Conservation (phyloP, 1,140 invertebrate genomes). For the Eubasilissa regina region DNA sequence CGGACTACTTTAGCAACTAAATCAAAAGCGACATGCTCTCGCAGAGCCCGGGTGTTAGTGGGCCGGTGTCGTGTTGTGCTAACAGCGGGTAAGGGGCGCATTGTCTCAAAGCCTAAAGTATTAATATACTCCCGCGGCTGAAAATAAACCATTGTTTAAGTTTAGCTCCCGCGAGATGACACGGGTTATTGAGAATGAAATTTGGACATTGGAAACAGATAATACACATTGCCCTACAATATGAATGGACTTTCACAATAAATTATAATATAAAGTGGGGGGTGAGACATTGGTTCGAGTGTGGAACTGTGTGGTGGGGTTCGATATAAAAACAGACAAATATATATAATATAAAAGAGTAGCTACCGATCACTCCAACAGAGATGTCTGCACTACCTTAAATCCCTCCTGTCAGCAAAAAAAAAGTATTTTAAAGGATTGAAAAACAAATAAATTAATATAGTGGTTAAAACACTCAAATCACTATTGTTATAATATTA, state of each 20-base stretch:
- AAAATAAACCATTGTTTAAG: background rate
- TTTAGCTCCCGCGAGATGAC: background rate
- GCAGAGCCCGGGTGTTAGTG: background rate
- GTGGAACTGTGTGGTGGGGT: background rate
- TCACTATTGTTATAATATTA: too few species aligned
- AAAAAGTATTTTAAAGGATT: conserved; percentile 38
- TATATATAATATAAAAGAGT: conserved; percentile 45
- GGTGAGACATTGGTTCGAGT: conserved; percentile 2
- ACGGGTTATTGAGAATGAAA: background rate
- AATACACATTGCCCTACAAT: background rate
- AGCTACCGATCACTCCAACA: conserved; percentile 58
- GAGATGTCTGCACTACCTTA: conserved; percentile 53
- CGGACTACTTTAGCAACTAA: conserved; percentile 12
- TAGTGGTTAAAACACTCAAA: too few species aligned
- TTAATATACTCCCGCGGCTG: background rate
- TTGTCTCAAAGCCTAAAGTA: background rate
- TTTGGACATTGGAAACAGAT: background rate
- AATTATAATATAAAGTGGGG: background rate
- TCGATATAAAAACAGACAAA: conserved; percentile 6
- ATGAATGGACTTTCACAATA: conserved; percentile 8
- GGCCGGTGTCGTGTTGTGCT: background rate
- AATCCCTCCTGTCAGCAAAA: conserved; percentile 59
- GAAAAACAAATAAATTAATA: too few species aligned
- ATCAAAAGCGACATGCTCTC: conserved; percentile 10
- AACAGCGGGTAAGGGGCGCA: background rate